phyloP scores from a whole-genome alignment of 1,140 invertebrate species.

The Babylonia areolata region DNA sequence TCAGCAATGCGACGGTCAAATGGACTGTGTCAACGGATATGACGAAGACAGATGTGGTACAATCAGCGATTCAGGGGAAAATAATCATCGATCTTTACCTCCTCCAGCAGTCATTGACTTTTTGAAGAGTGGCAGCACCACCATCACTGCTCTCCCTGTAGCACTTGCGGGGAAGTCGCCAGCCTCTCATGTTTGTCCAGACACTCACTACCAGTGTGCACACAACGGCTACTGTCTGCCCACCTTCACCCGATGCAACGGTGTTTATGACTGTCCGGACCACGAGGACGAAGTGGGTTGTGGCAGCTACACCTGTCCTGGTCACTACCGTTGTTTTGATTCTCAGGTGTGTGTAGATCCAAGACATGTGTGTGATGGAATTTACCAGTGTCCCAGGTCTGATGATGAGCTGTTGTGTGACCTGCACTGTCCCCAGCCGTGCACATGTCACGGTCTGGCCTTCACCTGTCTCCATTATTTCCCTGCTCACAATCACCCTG shows the following conservation, averaged over 20 bases:
- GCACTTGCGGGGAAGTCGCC: not conserved
- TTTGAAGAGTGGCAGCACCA: not conserved
- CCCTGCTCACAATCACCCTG: not conserved
- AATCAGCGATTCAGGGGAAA: not conserved
- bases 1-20: not conserved
- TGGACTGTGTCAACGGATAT: not conserved
- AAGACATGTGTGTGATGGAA: conserved; percentile 18
- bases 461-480: not conserved
- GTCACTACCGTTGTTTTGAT: conserved; percentile 2
- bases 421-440: not conserved
- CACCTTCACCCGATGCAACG: conserved; percentile 19
- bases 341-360: not conserved
- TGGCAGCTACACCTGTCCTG: conserved; percentile 13
- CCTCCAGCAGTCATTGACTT: not conserved
- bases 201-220: conserved; percentile 16
- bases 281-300: conserved; percentile 17
- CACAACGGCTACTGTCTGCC: conserved; percentile 4
- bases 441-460: conserved; percentile 5
- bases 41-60: not conserved
- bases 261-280: conserved; percentile 20
- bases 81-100: not conserved
- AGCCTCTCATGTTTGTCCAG: not conserved
- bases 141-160: not conserved
- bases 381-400: conserved; percentile 6
- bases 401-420: conserved; percentile 25